Evolutionary conservation across 2,888 invertebrate species (phyloP), one percentile per base, ranked within the genome.

Genomic region (Volucella zonaria): DNA sequence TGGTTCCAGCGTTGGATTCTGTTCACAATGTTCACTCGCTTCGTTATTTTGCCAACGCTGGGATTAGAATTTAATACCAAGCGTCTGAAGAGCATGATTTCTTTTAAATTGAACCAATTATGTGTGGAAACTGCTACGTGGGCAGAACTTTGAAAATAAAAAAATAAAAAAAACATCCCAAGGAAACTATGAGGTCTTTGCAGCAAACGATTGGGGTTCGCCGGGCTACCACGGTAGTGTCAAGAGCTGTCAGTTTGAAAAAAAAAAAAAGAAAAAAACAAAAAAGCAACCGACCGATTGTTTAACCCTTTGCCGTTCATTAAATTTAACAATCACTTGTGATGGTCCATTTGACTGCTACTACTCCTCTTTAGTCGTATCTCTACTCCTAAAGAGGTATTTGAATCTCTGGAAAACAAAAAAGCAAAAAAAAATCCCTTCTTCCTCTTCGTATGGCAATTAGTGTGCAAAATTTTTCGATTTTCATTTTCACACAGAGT

Each of bases 51-150:
- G 85, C 85, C 85, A 85, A 85, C 85, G 81, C 81, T 73, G 85
- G 81, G 73, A 81, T 85, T 85, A 81, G 80, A 80, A 31, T 76
- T 85, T 71, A 73, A 76, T 66, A 59, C 67, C 64, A 58, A 56
- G 49, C 73, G 64, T 78, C 77, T 85, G 76, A 71, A 85, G 85
- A 76, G 67, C 85, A 85, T 85, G 85, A 77, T 85, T 85, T 85
- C 81, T 81, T 81, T 85, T 81, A 85, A 85, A 85, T 85, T 85
- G 85, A 73, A 85, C 85, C 76, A 85, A 85, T 85, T 85, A 85
- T 77, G 67, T 58, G 62, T 52, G 11, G 62, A 77, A 73, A 67
- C 76, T 76, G 83, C 83, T 80, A 54, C 83, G 75, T 83, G 83
- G 79, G 61, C 79, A 79, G 73, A 73, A 78, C 52, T 49, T 67